phyloP scores from a whole-genome alignment of 2,888 invertebrate genomes.

The Nipponacmea schrenckii region DNA sequence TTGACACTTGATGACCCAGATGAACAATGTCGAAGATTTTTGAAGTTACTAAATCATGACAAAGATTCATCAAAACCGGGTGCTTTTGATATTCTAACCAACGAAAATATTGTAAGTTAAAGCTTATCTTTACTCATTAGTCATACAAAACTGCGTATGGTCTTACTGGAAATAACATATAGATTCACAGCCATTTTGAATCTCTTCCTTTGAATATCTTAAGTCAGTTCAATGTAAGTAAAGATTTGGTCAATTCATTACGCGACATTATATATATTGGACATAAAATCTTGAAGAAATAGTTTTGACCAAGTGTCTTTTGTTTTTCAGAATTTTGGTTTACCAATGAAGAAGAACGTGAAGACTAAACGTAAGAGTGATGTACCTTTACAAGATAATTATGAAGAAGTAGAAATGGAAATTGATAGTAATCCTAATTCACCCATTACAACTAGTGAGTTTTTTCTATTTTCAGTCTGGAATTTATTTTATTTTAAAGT shows the following conservation, averaged over 20 bases:
- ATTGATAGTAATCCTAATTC: slow-evolving; percentile 53
- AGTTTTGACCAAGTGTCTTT: too few species aligned
- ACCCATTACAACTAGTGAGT: slow-evolving; percentile 8
- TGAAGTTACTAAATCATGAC: slow-evolving; percentile 34
- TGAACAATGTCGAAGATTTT: slow-evolving; percentile 50
- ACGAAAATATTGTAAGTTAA: neutral
- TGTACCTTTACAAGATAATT: slow-evolving; percentile 47
- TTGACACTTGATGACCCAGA: slow-evolving; percentile 50
- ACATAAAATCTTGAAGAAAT: neutral
- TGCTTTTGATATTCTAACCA: neutral
- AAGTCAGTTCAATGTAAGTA: too few species aligned
- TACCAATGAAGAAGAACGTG: neutral
- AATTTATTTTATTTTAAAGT: neutral
- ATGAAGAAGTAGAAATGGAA: slow-evolving; percentile 63
- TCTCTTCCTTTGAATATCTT: too few species aligned
- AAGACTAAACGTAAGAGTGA: too few species aligned
- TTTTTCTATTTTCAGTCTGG: neutral
- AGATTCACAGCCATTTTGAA: too few species aligned
- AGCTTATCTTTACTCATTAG: too few species aligned
- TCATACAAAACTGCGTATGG: too few species aligned
- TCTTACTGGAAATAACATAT: too few species aligned
- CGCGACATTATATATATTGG: neutral
- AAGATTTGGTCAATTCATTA: neutral
- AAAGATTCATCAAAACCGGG: slow-evolving; percentile 2
- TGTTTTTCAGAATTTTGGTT: neutral